A percentile compares a stretch with the other conserved stretches of the same genome.
Conservation (phyloP, 1,140 invertebrate species). For the Drosophila aff. region DNA sequence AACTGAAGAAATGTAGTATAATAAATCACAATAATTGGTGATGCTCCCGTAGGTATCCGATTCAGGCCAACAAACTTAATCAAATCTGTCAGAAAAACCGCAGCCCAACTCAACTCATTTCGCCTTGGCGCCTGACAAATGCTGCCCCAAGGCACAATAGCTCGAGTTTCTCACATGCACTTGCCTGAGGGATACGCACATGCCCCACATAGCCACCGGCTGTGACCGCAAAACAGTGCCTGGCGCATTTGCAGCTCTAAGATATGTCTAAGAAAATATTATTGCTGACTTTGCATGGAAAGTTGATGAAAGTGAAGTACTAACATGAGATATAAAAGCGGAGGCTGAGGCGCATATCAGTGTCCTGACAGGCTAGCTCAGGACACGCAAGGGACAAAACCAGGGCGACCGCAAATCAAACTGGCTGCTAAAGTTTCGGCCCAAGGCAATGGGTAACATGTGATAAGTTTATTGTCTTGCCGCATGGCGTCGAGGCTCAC, state of each 20-base stretch:
- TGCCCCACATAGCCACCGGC: conserved; percentile 30
- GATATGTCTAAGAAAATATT: conserved; percentile 78
- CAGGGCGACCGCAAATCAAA: conserved; percentile 75
- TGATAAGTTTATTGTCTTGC: conserved; percentile 83
- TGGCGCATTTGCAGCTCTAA: conserved; percentile 33
- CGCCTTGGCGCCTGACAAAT: conserved; percentile 58
- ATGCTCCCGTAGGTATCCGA: conserved; percentile 17
- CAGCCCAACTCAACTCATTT: conserved; percentile 59
- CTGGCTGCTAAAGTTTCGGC: conserved; percentile 73
- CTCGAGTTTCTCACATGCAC: conserved; percentile 52
- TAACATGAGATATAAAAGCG: conserved; percentile 21
- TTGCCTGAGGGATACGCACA: conserved; percentile 39
- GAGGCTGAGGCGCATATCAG: conserved; percentile 71
- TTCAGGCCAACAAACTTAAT: conserved; percentile 61
- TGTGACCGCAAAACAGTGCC: conserved; percentile 56
- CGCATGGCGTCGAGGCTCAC: conserved; percentile 51
- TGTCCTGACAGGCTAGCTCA: conserved; percentile 57
- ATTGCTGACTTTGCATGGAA: conserved; percentile 69
- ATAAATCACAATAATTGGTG: conserved; percentile 29
- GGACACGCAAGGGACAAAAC: conserved; percentile 32
- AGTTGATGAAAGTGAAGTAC: conserved; percentile 57
- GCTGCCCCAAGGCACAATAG: conserved; percentile 56
- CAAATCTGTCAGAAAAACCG: conserved; percentile 69
- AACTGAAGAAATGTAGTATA: not conserved
- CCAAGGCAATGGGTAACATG: conserved; percentile 62